Conservation (phyloP, 1,140 invertebrate species). For the Rhizoglyphus robini region DNA sequence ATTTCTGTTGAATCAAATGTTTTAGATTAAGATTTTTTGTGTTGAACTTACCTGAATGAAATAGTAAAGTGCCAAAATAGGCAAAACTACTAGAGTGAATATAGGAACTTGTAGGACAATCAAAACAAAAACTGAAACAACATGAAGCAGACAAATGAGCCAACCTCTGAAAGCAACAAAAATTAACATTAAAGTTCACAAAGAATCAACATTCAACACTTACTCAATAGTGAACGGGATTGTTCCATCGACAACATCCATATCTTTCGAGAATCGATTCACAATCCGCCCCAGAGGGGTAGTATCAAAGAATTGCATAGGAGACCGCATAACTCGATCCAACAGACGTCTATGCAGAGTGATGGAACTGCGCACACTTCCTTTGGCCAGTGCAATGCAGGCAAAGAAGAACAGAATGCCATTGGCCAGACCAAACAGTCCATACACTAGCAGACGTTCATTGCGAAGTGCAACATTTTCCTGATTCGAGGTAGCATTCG, state of each 20-base stretch:
- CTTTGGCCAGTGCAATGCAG: constrained; percentile 24
- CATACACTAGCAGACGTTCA: constrained; percentile 74
- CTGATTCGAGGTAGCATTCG: neutral
- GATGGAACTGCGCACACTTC: constrained; percentile 24
- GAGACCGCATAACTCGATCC: constrained; percentile 29
- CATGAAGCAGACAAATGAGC: constrained; percentile 31
- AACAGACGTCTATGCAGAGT: constrained; percentile 29
- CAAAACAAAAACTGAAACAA: constrained; percentile 39
- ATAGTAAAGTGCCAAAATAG: constrained; percentile 42
- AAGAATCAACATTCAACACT: neutral
- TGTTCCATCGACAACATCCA: constrained; percentile 34
- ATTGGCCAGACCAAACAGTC: constrained; percentile 51
- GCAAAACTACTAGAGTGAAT: constrained; percentile 41
- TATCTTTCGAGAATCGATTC: constrained; percentile 40
- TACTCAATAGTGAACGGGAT: constrained; percentile 32
- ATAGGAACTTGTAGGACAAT: constrained; percentile 41
- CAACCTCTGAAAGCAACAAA: constrained; percentile 23
- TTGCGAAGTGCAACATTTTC: constrained; percentile 45
- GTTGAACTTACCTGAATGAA: constrained; percentile 36
- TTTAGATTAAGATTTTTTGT: constrained; percentile 17
- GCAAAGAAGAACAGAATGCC: constrained; percentile 23
- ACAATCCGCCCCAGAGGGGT: no score
- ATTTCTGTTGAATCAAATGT: constrained; percentile 3
- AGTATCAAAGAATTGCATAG: constrained; percentile 38
- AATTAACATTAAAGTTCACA: neutral